Percentiles rank a stretch among this genome's conserved stretches.
These are phyloP conservation scores for Campylomormyrus tamandua DNA, from an alignment of 2,113 vertebrate species.

Conservation along the genomic window DNA sequence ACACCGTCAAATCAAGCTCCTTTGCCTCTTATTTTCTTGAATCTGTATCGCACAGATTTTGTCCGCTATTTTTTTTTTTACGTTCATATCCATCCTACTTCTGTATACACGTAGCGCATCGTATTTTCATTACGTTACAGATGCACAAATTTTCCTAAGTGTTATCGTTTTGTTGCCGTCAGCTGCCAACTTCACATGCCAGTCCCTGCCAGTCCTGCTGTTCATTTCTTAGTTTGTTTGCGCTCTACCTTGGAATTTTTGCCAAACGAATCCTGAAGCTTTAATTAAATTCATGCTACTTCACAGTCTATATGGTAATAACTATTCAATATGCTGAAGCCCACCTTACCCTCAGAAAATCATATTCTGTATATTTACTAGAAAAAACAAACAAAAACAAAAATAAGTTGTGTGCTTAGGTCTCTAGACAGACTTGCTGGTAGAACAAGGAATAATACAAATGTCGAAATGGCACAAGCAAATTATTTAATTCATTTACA, in stretches of 20 bases:
- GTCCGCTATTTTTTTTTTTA: neutral
- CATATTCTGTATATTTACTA: slow-evolving; percentile 18
- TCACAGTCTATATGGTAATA: slow-evolving; percentile 62
- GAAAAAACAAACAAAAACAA: neutral
- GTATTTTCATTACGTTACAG: neutral
- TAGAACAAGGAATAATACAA: neutral
- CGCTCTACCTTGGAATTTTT: slow-evolving; percentile 71
- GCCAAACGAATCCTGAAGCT: slow-evolving; percentile 71
- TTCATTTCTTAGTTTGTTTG: slow-evolving; percentile 63
- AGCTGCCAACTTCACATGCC: slow-evolving; percentile 55
- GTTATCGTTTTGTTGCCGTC: slow-evolving; percentile 50
- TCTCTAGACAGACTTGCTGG: slow-evolving; percentile 9
- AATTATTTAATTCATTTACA: neutral
- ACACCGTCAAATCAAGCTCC: neutral
- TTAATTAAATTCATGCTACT: slow-evolving; percentile 74
- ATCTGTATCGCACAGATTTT: neutral
- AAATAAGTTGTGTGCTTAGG: slow-evolving; percentile 2
- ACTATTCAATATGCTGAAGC: slow-evolving; percentile 48
- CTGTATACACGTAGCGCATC: neutral
- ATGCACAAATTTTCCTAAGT: slow-evolving; percentile 39
- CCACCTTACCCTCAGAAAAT: slow-evolving; percentile 9
- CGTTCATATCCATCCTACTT: neutral
- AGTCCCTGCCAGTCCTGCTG: slow-evolving; percentile 58
- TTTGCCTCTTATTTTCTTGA: neutral
- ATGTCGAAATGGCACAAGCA: neutral